Evolutionary conservation across 2,888 invertebrate genomes (phyloP).

Genomic region (Blastobasis adustella): DNA sequence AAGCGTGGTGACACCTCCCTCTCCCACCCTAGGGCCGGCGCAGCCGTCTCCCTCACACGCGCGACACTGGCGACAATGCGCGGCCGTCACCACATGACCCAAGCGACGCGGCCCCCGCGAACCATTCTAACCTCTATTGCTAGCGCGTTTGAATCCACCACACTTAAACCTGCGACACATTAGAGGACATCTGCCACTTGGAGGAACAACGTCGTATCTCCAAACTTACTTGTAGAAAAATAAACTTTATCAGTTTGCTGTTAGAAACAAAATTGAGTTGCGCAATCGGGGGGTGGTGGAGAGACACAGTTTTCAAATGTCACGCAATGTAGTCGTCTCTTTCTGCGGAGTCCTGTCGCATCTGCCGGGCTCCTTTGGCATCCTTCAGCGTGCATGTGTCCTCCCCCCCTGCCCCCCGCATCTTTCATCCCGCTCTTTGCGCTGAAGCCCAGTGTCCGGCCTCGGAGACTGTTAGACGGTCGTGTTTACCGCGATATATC

Average conservation of each 20-base stretch:
- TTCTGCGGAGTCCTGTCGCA: constrained; percentile 72
- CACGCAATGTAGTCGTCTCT: constrained; percentile 72
- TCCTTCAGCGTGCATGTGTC: constrained; percentile 66
- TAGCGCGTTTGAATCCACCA: constrained; percentile 49
- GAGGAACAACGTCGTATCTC: constrained; percentile 33
- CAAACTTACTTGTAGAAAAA: constrained; percentile 12
- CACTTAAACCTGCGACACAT: constrained; percentile 66
- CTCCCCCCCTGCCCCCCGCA: constrained; percentile 67
- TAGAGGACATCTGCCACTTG: constrained; percentile 56
- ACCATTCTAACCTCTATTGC: constrained; percentile 48
- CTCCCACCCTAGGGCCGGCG: constrained; percentile 42
- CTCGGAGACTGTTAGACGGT: constrained; percentile 61
- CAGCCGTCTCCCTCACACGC: constrained; percentile 55
- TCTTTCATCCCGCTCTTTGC: constrained; percentile 68
- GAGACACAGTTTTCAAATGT: constrained; percentile 74
- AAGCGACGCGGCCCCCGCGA: constrained; percentile 42
- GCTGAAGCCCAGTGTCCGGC: constrained; percentile 70
- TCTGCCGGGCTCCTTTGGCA: constrained; percentile 69
- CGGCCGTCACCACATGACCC: constrained; percentile 38
- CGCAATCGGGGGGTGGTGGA: constrained; percentile 45
- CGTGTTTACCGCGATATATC: constrained; percentile 43
- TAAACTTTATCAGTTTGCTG: constrained; percentile 13
- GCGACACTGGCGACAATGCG: constrained; percentile 60
- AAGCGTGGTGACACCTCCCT: constrained; percentile 71
- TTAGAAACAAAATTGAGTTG: constrained; percentile 21